Conservation (phyloP, 2,113 vertebrate species). For the Esox niger region DNA sequence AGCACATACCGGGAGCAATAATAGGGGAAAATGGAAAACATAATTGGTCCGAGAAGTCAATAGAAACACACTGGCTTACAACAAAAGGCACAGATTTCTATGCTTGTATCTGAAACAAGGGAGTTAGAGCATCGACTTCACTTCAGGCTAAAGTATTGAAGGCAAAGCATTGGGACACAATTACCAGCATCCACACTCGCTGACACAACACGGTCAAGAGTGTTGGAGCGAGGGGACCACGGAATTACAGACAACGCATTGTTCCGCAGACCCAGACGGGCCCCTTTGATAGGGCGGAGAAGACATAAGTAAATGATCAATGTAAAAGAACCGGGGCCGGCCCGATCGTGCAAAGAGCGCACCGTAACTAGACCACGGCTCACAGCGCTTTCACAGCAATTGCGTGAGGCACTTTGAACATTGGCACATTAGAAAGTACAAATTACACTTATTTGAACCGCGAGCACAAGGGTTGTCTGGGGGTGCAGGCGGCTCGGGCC, state of each 20-base stretch:
- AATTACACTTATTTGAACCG: too few relatives aligned
- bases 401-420: too few relatives aligned
- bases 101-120: conserved; percentile 5
- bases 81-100: not conserved
- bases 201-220: not conserved
- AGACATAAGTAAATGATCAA: not conserved
- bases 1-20: not conserved
- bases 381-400: too few relatives aligned
- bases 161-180: not conserved
- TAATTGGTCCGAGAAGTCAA: not conserved
- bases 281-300: not conserved
- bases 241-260: not conserved
- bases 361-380: too few relatives aligned
- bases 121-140: not conserved
- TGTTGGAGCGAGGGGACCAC: not conserved
- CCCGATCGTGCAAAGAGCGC: too few relatives aligned
- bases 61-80: conserved; percentile 4
- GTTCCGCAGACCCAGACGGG: not conserved
- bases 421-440: too few relatives aligned
- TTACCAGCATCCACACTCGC: not conserved
- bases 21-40: not conserved
- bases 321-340: not conserved
- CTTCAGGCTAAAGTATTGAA: not conserved
- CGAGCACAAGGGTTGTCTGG: too few relatives aligned
- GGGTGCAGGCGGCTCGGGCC: too few relatives aligned